These are phyloP conservation scores for Psettodes erumei DNA, from an alignment of 2,113 vertebrate genomes.

Conservation along the genomic window DNA sequence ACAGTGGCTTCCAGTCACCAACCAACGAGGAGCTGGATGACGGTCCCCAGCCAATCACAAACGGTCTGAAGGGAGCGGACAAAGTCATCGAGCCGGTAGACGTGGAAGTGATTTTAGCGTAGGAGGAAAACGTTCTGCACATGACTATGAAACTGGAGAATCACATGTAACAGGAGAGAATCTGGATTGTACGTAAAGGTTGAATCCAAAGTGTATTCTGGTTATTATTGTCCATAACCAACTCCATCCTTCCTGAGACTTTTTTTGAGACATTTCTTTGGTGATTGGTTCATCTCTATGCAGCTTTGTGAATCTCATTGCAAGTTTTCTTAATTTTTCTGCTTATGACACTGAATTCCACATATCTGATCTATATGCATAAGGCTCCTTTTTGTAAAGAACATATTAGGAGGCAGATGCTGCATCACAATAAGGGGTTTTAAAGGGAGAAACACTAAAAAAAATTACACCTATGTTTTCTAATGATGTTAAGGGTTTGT, in stretches of 20 bases:
- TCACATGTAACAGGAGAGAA: not conserved
- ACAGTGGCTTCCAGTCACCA: constrained; percentile 70
- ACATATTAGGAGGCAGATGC: not conserved
- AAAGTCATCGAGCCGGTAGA: constrained; percentile 47
- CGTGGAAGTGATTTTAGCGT: constrained; percentile 56
- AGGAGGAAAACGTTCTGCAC: constrained; percentile 38
- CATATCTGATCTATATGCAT: not conserved
- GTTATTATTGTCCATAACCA: constrained; percentile 17
- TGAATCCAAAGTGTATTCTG: constrained; percentile 22
- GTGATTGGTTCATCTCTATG: constrained; percentile 29
- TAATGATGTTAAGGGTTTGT: not conserved
- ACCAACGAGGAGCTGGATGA: constrained; percentile 52
- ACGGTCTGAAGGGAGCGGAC: constrained; percentile 46
- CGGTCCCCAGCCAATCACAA: constrained; percentile 26
- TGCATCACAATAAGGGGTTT: not conserved
- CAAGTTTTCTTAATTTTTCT: constrained; percentile 1
- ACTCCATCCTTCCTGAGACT: not conserved
- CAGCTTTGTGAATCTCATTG: constrained; percentile 1
- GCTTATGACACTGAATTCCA: not conserved
- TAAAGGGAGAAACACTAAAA: not conserved
- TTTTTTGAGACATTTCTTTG: not conserved
- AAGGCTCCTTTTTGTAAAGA: not conserved
- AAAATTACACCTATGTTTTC: not conserved
- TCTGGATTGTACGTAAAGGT: constrained; percentile 31
- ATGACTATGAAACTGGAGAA: constrained; percentile 70